Percentiles rank a stretch among this genome's conserved stretches.
These are phyloP conservation scores for Cynaeus angustus DNA, from an alignment of 2,888 invertebrate species.

Conservation along the genomic window DNA sequence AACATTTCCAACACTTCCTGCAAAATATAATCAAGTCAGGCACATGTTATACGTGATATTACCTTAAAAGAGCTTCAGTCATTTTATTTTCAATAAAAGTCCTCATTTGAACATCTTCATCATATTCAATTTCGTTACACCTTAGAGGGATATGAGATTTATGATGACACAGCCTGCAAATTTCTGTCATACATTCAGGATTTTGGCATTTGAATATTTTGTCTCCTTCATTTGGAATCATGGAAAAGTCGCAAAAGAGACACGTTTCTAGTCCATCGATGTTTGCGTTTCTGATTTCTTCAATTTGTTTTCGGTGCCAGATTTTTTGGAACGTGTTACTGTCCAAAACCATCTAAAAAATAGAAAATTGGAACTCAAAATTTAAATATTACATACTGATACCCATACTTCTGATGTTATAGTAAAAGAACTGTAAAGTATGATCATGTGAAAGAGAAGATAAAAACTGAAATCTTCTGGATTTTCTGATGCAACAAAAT, in stretches of 20 bases:
- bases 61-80: constrained; percentile 72
- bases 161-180: constrained; percentile 74
- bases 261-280: constrained; percentile 74
- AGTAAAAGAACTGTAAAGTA: no score
- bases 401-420: no score
- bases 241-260: constrained; percentile 75
- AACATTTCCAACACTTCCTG: constrained; percentile 58
- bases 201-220: constrained; percentile 74
- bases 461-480: no score
- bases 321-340: constrained; percentile 71
- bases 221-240: constrained; percentile 70
- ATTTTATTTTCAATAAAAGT: constrained; percentile 75
- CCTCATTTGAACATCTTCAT: constrained; percentile 70
- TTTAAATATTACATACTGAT: no score
- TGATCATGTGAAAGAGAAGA: no score
- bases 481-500: no score
- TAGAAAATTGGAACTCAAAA: not conserved
- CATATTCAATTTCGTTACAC: constrained; percentile 73
- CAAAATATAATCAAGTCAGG: not conserved
- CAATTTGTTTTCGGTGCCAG: constrained; percentile 72
- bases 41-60: constrained; percentile 6
- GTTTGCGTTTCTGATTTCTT: constrained; percentile 73
- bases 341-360: constrained; percentile 66
- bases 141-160: constrained; percentile 73
- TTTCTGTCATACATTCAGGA: constrained; percentile 74